Evolutionary conservation across 2,888 invertebrate genomes (phyloP), one percentile per base, ranked within the genome.

Genomic region (Calliscelio sp.): DNA sequence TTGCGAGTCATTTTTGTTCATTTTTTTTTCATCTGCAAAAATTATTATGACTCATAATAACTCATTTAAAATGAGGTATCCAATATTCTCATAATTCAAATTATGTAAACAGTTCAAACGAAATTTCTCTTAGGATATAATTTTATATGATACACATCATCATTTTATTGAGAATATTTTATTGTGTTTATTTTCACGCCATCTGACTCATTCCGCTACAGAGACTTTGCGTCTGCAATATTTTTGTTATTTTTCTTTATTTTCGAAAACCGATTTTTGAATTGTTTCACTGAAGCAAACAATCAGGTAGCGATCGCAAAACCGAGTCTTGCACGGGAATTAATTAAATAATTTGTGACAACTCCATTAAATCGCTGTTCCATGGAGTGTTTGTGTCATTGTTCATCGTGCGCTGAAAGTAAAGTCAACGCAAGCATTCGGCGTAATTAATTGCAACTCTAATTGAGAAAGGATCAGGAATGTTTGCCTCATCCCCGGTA

Each of bases 401-500:
- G 77, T 71, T 66, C 73, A 73, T 73, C 66, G 61, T 55, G 32
- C 59, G 63, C 68, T 44, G 81, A 81, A 63, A 77, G 73, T 75
- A 73, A 81, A 84, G 61, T 73, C 66, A 78, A 81, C 78, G 82
- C 78, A 82, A 86, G 86, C 88, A 88, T 90, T 89, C 87, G 86
- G 88, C 86, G 89, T 89, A 90, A 91, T 91, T 90, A 91, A 90
- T 90, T 87, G 89, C 61, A 84, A 74, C 86, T 86, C 85, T 90
- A 89, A 91, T 91, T 89, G 87, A 86, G 87, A 83, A 86, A 86
- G 84, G 85, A 85, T 87, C 77, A 82, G 79, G 81, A 84, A 81
- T 71, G 80, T 84, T 73, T 70, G 53, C 63, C 66, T 68, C 79
- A 68, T 74, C 66, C 68, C 63, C 51, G 55, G 78, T 75, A 81